Evolutionary conservation across 2,888 invertebrate genomes (phyloP), one percentile per base, ranked within the genome.

Genomic region (Ectemnius lituratus): DNA sequence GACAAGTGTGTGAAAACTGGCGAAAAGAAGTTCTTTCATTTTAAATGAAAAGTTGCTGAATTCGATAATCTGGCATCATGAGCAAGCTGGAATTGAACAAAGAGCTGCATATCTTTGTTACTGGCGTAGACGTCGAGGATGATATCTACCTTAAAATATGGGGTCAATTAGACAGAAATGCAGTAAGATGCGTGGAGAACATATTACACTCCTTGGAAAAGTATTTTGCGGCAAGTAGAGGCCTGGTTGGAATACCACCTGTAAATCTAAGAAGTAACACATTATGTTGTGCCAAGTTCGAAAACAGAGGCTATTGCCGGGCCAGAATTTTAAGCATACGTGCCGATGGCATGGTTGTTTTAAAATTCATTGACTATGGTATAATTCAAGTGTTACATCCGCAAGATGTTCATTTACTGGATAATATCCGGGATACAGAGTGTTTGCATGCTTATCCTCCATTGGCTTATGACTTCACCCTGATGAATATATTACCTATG

Each of bases 311-410:
- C 13, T 95, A 94, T 87, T 94, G 94, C 85, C 92, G 95, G 82
- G 94, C 94, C 8, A 93, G 93, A 87, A 92, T 95, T 62, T 91
- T 92, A 61, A 93, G 91, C 72, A 90, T 92, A 11, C 86, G 91
- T 61, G 85, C 91, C 3, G 92, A 92, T 73, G 93, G 93, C 20
- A 90, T 92, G 67, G 92, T 95, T 62, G 93, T 94, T 79, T 93
- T 95, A n/a, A 92, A 93, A 70, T 95, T 95, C 81, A 92, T 95
- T 46, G 95, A 95, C 87, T 94, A 93, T 84, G 95, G 95, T 59
- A 94, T 94, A 85, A 92, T 92, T 79, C 94, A 94, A 81, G 88
- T 93, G 14, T 92, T 96, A 70, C 92, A 93, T 18, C 87, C 93
- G 65, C 92, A 91, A 56, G 93, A 94, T 73, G 92, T 95, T 60